A percentile compares a stretch with the other conserved stretches of the same genome.
phyloP scores from a whole-genome alignment of 2,113 vertebrate genomes.

The Scopus umbretta region DNA sequence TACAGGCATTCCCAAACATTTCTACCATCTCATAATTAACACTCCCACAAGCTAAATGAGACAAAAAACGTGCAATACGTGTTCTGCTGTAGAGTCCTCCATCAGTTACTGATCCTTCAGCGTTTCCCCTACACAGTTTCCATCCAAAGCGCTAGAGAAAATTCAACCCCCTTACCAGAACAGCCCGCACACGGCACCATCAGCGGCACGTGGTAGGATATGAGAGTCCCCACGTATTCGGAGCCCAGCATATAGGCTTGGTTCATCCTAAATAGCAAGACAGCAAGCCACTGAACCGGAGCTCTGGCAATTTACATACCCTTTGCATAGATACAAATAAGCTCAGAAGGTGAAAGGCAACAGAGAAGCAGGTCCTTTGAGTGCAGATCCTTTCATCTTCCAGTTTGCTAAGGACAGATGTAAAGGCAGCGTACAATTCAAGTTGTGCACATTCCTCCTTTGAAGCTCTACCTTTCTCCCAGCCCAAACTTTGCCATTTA shows the following conservation, averaged over 20 bases:
- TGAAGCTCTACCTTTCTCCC: slow-evolving; percentile 35
- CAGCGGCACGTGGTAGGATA: background rate
- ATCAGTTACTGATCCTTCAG: background rate
- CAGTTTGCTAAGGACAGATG: slow-evolving; percentile 13
- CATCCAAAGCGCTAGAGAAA: background rate
- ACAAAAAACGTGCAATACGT: fast-evolving
- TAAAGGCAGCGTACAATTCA: background rate
- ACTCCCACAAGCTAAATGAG: background rate
- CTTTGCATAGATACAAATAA: slow-evolving; percentile 39
- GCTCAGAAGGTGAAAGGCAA: slow-evolving; percentile 51
- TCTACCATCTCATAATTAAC: background rate
- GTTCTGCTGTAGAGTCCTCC: background rate
- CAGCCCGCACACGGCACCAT: background rate
- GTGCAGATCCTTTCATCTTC: slow-evolving; percentile 47
- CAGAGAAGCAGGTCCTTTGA: slow-evolving; percentile 20
- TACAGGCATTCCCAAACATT: background rate
- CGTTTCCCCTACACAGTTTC: background rate
- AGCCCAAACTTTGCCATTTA: slow-evolving; percentile 17
- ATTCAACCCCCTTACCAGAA: background rate
- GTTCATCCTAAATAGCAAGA: background rate
- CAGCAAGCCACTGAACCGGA: background rate
- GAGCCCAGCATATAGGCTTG: background rate
- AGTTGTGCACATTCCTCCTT: slow-evolving; percentile 41
- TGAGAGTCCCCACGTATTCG: background rate
- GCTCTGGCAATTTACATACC: background rate